Base-by-base conservation (phyloP, 2,113 vertebrate species). In the Hypocryptadius cinnamomeus region DNA sequence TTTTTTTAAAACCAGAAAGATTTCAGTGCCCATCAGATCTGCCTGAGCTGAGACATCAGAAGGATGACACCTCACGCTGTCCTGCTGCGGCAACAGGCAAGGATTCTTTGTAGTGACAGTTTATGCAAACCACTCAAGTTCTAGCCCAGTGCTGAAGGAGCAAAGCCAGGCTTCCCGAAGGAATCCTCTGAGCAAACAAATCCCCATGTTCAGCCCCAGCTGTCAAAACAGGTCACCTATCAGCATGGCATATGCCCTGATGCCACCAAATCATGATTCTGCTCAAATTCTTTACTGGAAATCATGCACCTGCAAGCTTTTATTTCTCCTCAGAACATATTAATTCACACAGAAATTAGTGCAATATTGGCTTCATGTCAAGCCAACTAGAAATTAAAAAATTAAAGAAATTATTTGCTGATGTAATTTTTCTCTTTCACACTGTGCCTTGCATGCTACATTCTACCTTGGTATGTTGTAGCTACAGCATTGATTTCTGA, bases 161-260 rank as follows among this genome's bases (percentile, higher is more conserved):
- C 91, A 95, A 95, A 96, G 54, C 71, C 77, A 90, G 71, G 71
- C 79, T 95, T 94, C 86, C 87, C 40, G 1, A 81, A 94, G 84
- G 79, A 87, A 79, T 94, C 54, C 54, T 88, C 56, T 59, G 72
- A 89, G 93, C 95, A 98, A 97, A 97, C 94, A 96, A 84, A 80
- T 74, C 63, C 27, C 31, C 74, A 70, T 42, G 25, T 71, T 71
- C 60, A 74, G 79, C 64, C 40, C 59, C 96, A 94, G 94, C 94
- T 97, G 95, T 93, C 92, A 27, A 90, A 93, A 83, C 88, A 85
- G 60, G 47, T 94, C 95, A 94, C 91, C 87, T 87, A 70, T 92
- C 87, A 88, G 61, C 64, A 44, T 72, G 82, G 56, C 54, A 93
- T 60, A 12, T 76, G 63, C n/a, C 54, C 28, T 11, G 7, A 77